Conservation (phyloP, 2,113 vertebrate genomes). For the Myotis yumanensis region DNA sequence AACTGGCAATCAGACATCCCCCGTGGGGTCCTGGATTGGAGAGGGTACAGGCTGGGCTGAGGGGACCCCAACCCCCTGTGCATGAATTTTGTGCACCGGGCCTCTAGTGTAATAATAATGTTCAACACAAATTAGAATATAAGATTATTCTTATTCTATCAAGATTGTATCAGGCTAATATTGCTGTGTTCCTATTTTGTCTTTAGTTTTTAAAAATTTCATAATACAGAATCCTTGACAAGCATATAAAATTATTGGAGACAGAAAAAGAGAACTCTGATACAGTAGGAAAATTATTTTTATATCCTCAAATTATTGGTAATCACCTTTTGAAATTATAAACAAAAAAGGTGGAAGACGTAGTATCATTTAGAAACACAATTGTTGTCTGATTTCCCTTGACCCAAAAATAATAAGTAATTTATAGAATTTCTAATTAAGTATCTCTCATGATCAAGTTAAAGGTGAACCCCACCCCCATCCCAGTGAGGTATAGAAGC, state of each 20-base stretch:
- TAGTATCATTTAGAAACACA: not conserved
- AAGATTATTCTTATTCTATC: not conserved
- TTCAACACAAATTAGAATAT: not conserved
- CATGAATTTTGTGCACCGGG: no score
- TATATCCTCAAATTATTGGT: not conserved
- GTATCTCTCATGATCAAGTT: not conserved
- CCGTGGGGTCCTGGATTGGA: no score
- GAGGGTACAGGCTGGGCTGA: no score
- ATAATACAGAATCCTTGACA: not conserved
- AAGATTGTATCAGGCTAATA: not conserved
- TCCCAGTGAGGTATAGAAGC: not conserved
- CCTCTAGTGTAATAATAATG: not conserved
- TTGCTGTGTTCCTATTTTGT: not conserved
- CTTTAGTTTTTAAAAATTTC: not conserved
- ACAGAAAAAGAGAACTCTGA: not conserved
- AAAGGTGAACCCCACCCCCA: not conserved
- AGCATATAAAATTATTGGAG: not conserved
- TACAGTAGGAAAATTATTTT: not conserved
- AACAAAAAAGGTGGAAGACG: not conserved
- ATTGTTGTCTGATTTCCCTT: not conserved
- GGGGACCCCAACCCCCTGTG: no score
- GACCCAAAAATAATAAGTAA: not conserved
- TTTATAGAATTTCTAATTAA: not conserved
- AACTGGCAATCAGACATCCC: no score
- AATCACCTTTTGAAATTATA: not conserved